Base-by-base conservation (phyloP, 1,140 invertebrate genomes). In the Apis cerana region DNA sequence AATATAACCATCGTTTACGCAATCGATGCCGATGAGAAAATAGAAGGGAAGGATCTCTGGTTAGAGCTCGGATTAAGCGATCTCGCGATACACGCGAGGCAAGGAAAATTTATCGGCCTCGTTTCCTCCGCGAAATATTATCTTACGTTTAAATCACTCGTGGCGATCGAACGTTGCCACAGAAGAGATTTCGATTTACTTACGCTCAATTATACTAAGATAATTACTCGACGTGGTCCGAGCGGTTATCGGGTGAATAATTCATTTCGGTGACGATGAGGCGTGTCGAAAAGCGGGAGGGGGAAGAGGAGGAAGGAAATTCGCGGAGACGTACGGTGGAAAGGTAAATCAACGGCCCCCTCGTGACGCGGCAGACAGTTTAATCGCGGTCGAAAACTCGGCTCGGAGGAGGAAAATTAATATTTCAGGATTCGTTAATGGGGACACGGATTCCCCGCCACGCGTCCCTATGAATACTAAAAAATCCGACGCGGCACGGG, bases 391-490 rank as follows among this genome's bases (percentile, higher is more conserved):
- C 27, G 59, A 27, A 33, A 65, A 50, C 59, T 43, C 43, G 61
- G n/a, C 33, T 7, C 33, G 54, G 56, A 33, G 56, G 23, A 43
- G 43, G 64, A 65, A 61, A 82, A 82, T 82, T 43, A 68, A 82
- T 76, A 82, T 48, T 69, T 69, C 64, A 61, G 80, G 62, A 69
- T 68, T 82, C 80, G 67, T 82, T 88, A 88, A 87, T 88, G 58
- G 76, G 58, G 70, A 71, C 75, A 7, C 33, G 33, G 83, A 52
- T 70, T 85, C 19, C 67, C 48, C 62, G 76, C n/a, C 52, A 27
- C 61, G 65, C 61, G 65, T 13, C 27, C 77, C 64, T 78, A 56
- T 82, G 85, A 87, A 82, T 82, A 85, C 58, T 75, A 61, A 85
- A 88, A 84, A 69, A 43, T 1, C 75, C 81, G 50, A 15, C 74